Base-by-base conservation (phyloP, 2,113 vertebrate species). In the Erinaceus europaeus region DNA sequence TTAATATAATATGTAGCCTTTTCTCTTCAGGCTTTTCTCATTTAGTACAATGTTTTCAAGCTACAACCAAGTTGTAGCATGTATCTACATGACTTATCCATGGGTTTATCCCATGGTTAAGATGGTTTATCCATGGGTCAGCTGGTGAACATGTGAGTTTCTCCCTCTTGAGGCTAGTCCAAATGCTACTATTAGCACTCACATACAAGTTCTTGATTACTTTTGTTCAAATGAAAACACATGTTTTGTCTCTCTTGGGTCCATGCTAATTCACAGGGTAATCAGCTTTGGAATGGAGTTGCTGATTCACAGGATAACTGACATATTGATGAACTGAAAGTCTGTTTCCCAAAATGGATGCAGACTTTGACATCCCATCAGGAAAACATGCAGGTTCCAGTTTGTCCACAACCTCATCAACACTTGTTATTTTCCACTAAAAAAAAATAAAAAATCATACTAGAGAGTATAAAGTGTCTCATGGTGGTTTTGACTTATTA, bases 251-350 rank as follows among this genome's bases (percentile, higher is more conserved):
- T 57, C 18, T 91, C 18, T 88, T 15, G 4, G 11, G 29, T 59
- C 7, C 36, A 55, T 14, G 77, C n/a, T n/a, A n/a, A n/a, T n/a
- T n/a, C n/a, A n/a, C n/a, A n/a, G n/a, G n/a, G n/a, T n/a, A n/a
- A n/a, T n/a, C n/a, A n/a, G n/a, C n/a, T n/a, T n/a, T n/a, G 40
- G 64, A 90, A 44, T 76, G 36, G 62, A 72, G 76, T 67, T 86
- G 36, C 15, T 71, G 27, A 12, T 32, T 44, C 73, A 84, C n/a
- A n/a, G n/a, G n/a, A n/a, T n/a, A n/a, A n/a, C n/a, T n/a, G n/a
- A n/a, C n/a, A n/a, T 38, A 78, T 36, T 76, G 38, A 87, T 40
- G 9, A 84, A 61, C 29, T 76, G 13, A 17, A 36, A 67, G 38
- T 36, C n/a, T n/a, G n/a, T n/a, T n/a, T n/a, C n/a, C n/a, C n/a